These are phyloP conservation scores for Carduelis carduelis DNA, from an alignment of 2,797 vertebrate species.

Conservation along the genomic window DNA sequence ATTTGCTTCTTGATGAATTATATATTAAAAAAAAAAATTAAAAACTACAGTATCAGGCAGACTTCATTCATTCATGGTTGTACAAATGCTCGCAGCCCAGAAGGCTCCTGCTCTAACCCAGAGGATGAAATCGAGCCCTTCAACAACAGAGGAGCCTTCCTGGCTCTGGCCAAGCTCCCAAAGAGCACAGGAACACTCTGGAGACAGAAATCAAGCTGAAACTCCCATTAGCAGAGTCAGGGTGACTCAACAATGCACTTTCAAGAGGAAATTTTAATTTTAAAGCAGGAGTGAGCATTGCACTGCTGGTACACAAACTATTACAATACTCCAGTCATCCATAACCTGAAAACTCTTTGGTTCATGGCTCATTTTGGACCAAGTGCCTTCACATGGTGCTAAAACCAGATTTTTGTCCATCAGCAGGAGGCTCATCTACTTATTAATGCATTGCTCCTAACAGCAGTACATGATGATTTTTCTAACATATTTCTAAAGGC, in stretches of 20 bases:
- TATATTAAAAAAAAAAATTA: not conserved
- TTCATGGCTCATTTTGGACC: not conserved
- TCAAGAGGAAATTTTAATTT: not conserved
- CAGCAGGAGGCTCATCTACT: not conserved
- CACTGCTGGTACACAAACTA: not conserved
- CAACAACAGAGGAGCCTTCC: not conserved
- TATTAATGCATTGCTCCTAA: slow-evolving; percentile 10
- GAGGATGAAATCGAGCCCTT: not conserved
- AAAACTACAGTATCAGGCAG: not conserved
- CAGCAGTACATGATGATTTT: not conserved
- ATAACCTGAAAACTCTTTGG: not conserved
- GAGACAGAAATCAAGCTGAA: not conserved
- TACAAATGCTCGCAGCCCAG: not conserved
- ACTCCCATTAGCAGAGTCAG: not conserved
- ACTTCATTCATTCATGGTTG: not conserved
- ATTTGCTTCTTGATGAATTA: slow-evolving; percentile 1
- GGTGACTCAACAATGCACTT: not conserved
- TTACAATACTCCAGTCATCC: not conserved
- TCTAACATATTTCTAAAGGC: slow-evolving; percentile 19
- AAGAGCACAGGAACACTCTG: not conserved
- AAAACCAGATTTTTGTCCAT: not conserved
- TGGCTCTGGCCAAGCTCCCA: not conserved
- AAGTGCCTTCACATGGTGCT: not conserved
- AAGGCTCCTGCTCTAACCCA: not conserved
- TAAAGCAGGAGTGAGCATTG: not conserved